Percentiles rank a stretch among this genome's conserved stretches.
Conservation (phyloP, 30 jellyfish, hydroid and myxozoan genomes). For the Nemopilema nomurai region DNA sequence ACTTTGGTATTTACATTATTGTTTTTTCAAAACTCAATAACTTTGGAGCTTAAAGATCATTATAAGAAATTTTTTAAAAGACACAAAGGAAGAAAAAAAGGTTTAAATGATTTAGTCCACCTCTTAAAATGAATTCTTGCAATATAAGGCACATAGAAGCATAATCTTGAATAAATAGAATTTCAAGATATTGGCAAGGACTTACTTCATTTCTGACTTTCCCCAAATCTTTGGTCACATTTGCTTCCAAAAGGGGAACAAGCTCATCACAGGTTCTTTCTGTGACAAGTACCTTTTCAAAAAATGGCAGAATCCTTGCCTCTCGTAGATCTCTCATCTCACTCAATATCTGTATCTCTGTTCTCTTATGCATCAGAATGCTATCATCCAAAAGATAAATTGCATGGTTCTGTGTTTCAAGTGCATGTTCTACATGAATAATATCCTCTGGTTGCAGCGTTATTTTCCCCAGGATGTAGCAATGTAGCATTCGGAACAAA, state of each 20-base stretch:
- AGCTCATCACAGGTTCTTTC: constrained; percentile 33
- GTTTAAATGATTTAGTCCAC: no score
- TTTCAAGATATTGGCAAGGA: neutral
- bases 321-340: constrained; percentile 80
- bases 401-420: constrained; percentile 54
- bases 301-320: constrained; percentile 61
- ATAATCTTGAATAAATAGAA: neutral
- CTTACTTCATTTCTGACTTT: constrained; percentile 63
- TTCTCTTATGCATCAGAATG: constrained; percentile 63
- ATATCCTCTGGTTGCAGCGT: constrained; percentile 75
- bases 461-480: constrained; percentile 79
- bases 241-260: constrained; percentile 21
- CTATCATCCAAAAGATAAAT: constrained; percentile 59
- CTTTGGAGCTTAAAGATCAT: no score
- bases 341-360: constrained; percentile 58
- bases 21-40: no score
- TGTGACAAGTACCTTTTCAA: constrained; percentile 19
- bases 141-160: no score
- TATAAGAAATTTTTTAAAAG: no score
- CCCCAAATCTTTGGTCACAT: constrained; percentile 59
- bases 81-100: no score
- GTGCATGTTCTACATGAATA: constrained; percentile 60
- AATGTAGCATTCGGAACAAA: constrained; percentile 80
- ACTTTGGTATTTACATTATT: no score
- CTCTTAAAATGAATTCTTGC: no score